Percentiles rank a stretch among this genome's conserved stretches.
Evolutionary conservation across 2,797 vertebrate genomes (phyloP).

Genomic region (Neomorphus geoffroyi): DNA sequence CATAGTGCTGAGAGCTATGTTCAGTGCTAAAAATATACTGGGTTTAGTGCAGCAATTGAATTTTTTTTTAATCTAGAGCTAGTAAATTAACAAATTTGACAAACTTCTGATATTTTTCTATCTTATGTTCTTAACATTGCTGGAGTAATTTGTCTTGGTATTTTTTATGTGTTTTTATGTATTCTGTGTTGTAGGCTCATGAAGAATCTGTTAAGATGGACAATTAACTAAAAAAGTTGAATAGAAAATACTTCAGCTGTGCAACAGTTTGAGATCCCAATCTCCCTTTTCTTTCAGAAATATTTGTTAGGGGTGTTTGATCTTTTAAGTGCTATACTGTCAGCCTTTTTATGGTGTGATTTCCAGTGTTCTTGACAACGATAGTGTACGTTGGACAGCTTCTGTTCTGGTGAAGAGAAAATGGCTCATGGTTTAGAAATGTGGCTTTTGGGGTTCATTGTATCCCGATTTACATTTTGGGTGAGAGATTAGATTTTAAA

Average conservation of each 20-base stretch:
- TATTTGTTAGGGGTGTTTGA: neutral
- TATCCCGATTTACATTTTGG: neutral
- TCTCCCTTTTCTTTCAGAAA: neutral
- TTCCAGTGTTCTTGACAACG: neutral
- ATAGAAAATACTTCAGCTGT: neutral
- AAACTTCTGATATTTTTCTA: neutral
- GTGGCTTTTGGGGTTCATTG: neutral
- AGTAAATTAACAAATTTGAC: neutral
- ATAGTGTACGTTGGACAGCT: neutral
- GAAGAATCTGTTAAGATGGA: neutral
- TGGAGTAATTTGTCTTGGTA: neutral
- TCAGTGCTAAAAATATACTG: neutral
- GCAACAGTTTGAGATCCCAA: neutral
- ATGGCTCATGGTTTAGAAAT: neutral
- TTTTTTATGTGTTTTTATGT: neutral
- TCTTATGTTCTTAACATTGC: neutral
- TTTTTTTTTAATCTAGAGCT: neutral
- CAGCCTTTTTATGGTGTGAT: neutral
- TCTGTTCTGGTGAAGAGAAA: neutral
- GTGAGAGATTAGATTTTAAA: neutral
- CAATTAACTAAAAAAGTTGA: neutral
- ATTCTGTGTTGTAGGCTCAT: neutral
- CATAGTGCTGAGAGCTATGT: neutral
- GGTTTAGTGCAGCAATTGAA: neutral
- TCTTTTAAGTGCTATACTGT: neutral